Base-by-base conservation (phyloP, 2,113 vertebrate genomes). In the Phycodurus eques region DNA sequence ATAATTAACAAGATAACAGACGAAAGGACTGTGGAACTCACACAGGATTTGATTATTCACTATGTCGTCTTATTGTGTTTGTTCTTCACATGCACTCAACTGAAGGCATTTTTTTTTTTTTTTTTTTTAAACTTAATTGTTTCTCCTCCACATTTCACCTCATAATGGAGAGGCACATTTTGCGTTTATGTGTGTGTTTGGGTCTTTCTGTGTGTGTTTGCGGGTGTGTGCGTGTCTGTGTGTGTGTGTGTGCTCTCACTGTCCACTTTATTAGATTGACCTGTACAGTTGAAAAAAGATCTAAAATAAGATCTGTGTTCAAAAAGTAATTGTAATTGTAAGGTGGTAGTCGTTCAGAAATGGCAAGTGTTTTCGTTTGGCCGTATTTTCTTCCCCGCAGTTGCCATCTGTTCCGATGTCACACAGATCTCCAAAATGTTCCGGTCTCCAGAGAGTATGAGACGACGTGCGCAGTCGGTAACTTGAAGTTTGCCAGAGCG, bases 1-100 rank as follows among this genome's bases (percentile, higher is more conserved):
- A 81, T 89, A 90, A 92, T 91, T 90, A 89, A 87, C 83, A 84
- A 89, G 85, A 88, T 83, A 81, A 87, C 79, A 87, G 85, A 89
- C 79, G 79, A 80, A 81, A 84, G 73, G 72, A 87, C 82, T 81
- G 78, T 85, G 73, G 74, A 85, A 70, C 70, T 72, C 79, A 53
- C 80, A 70, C 77, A 80, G 70, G 68, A 73, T 82, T 76, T 1
- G 3, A 74, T 85, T 77, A 80, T 62, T 39, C 53, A 56, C 53
- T 47, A 57, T 51, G 43, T 71, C 22, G 20, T 66, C 72, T 49
- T 68, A 59, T 46, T 75, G 47, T 66, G 17, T 44, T 46, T 74
- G 17, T 74, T 46, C 33, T 70, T 73, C 51, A 61, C 5, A 53
- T 33, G 54, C 17, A 22, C 57, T 69, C 27, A 74, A 11, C 11